These are phyloP conservation scores for Lochmaea crataegi DNA, from an alignment of 2,888 invertebrate species.

Conservation along the genomic window DNA sequence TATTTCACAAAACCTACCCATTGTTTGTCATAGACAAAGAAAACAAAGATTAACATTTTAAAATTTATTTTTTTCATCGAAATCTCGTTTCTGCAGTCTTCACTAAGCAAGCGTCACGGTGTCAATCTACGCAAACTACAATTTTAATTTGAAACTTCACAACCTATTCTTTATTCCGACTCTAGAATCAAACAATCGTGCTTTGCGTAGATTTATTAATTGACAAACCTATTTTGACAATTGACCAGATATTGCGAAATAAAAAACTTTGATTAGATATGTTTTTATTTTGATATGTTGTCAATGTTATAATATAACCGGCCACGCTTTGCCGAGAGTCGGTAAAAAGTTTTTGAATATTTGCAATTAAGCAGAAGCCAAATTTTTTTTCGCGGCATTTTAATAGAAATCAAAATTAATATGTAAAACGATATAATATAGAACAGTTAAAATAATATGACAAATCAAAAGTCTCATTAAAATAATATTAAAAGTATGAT, in stretches of 20 bases:
- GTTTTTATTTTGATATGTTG: conserved; percentile 6
- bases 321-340: too few relatives aligned
- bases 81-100: conserved; percentile 42
- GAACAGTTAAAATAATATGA: too few relatives aligned
- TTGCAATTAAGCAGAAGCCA: too few relatives aligned
- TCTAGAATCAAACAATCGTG: neutral
- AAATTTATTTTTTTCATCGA: conserved; percentile 9
- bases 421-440: too few relatives aligned
- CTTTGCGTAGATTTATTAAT: neutral
- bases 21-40: conserved; percentile 46
- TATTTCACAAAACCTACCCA: conserved; percentile 51
- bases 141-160: too few relatives aligned
- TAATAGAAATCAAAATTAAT: too few relatives aligned
- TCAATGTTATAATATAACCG: neutral
- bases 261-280: conserved; percentile 9
- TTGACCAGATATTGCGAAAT: neutral
- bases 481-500: too few relatives aligned
- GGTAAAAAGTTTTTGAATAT: too few relatives aligned
- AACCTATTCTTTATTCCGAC: neutral
- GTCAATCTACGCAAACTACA: neutral
- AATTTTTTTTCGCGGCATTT: too few relatives aligned
- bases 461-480: too few relatives aligned
- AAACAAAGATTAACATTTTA: conserved; percentile 33
- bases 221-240: neutral
- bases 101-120: neutral